phyloP scores from a whole-genome alignment of 2,888 invertebrate genomes.

The Lapara coniferarum region DNA sequence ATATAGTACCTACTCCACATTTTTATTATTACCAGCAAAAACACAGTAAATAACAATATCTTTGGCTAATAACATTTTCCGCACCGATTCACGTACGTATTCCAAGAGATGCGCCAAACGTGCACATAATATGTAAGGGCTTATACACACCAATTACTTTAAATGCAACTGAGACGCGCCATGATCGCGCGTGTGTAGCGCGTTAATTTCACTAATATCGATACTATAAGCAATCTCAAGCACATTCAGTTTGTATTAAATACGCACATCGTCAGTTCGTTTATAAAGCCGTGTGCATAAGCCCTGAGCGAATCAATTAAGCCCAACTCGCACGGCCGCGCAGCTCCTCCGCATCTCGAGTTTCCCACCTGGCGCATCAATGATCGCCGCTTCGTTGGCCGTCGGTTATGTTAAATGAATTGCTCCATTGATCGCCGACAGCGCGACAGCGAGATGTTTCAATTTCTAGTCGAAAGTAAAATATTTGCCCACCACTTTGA shows the following conservation, averaged over 20 bases:
- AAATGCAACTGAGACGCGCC: no score
- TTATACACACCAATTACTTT: no score
- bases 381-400: slow-evolving; percentile 39
- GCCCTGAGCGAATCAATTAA: neutral
- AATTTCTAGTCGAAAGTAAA: slow-evolving; percentile 49
- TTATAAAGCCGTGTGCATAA: no score
- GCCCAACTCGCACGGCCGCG: neutral
- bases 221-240: no score
- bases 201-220: no score
- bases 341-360: neutral
- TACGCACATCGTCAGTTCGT: no score
- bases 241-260: no score
- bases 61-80: neutral
- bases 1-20: no score
- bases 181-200: no score
- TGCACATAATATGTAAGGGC: neutral
- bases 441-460: slow-evolving; percentile 41
- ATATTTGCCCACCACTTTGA: slow-evolving; percentile 28
- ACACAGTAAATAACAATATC: neutral
- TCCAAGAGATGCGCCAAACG: neutral
- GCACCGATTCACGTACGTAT: neutral
- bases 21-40: neutral
- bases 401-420: slow-evolving; percentile 41
- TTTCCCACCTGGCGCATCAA: slow-evolving; percentile 44
- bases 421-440: slow-evolving; percentile 46